Percentiles rank a stretch among this genome's conserved stretches.
Evolutionary conservation across 1,140 invertebrate species (phyloP).

Genomic region (Oryzaephilus surinamensis): DNA sequence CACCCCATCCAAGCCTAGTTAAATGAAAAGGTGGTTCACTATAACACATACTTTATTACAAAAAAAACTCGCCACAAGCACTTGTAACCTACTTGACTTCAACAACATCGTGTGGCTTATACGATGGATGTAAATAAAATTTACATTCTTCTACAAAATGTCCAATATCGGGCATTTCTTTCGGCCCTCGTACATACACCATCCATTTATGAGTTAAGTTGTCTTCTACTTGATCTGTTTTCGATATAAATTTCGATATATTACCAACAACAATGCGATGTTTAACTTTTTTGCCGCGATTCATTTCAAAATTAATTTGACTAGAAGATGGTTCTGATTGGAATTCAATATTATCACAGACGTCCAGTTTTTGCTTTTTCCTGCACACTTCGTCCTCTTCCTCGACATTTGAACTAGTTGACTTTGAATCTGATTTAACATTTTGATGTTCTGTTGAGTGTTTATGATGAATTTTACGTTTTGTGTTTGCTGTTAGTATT

Average conservation of each 20-base stretch:
- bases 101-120: slow-evolving; percentile 78
- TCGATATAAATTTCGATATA: slow-evolving; percentile 72
- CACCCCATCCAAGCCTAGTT: slow-evolving; percentile 77
- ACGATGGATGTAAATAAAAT: slow-evolving; percentile 77
- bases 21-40: slow-evolving; percentile 72
- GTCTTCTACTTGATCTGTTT: slow-evolving; percentile 54
- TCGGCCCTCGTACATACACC: slow-evolving; percentile 66
- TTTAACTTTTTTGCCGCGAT: slow-evolving; percentile 25
- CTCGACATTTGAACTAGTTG: background rate
- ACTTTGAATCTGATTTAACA: slow-evolving; percentile 19
- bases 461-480: slow-evolving; percentile 13
- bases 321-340: slow-evolving; percentile 4
- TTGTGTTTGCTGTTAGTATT: slow-evolving; percentile 27
- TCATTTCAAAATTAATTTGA: slow-evolving; percentile 6
- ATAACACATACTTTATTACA: slow-evolving; percentile 9
- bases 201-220: slow-evolving; percentile 83
- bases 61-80: background rate
- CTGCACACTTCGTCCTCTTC: background rate
- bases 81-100: slow-evolving; percentile 53
- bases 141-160: slow-evolving; percentile 62
- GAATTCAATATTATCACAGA: slow-evolving; percentile 1
- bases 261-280: slow-evolving; percentile 60
- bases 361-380: slow-evolving; percentile 8
- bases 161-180: slow-evolving; percentile 48
- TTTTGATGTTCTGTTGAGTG: slow-evolving; percentile 13